phyloP scores from a whole-genome alignment of 2,888 invertebrate species.

The Mylabris sibirica region DNA sequence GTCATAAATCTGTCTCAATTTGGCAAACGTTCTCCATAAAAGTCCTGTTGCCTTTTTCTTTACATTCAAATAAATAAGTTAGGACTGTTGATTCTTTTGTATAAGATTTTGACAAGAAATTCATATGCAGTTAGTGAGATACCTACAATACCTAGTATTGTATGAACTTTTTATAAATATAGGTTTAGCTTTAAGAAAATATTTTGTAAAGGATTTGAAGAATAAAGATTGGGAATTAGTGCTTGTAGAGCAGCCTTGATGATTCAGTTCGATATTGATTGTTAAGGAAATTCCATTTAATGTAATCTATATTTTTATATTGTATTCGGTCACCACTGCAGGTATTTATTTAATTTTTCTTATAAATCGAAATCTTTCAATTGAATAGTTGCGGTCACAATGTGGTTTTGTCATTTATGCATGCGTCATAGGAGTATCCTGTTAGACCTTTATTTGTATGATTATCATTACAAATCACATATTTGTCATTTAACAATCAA shows the following conservation, averaged over 20 bases:
- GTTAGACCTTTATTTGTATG: background rate
- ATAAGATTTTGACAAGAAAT: no score
- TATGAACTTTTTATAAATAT: no score
- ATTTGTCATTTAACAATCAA: background rate
- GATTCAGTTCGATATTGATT: background rate
- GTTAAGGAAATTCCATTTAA: background rate
- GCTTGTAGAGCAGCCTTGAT: background rate
- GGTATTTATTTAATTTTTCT: background rate
- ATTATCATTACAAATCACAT: background rate
- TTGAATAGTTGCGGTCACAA: background rate
- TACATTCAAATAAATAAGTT: no score
- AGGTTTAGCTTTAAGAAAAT: no score
- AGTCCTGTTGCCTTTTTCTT: no score
- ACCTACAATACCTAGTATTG: no score
- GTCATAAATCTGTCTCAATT: no score
- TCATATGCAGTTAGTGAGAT: no score
- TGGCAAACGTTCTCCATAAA: no score
- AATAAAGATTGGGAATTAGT: no score
- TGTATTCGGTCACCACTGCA: background rate
- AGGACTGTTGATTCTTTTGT: no score
- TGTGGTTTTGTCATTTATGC: slow-evolving; percentile 15
- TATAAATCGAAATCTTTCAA: background rate
- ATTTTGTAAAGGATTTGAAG: no score
- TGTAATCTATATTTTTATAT: background rate
- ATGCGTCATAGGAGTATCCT: background rate